Base-by-base conservation (phyloP, 2,797 vertebrate genomes). In the Cynodonichthys magdalenae region DNA sequence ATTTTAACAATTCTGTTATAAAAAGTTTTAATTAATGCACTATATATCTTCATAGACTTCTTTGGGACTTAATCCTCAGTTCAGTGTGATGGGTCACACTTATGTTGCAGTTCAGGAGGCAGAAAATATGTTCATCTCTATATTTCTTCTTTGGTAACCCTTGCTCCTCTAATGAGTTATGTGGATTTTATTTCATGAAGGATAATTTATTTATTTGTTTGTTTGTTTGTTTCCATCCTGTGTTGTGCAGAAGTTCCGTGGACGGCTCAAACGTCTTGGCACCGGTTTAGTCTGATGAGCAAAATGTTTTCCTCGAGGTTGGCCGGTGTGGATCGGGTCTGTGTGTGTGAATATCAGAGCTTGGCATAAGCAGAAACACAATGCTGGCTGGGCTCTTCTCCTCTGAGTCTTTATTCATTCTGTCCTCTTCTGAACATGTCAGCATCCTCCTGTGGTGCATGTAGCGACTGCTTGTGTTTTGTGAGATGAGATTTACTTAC, bases 211-310 rank as follows among this genome's bases (percentile, higher is more conserved):
- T 63, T 20, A n/a, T n/a, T n/a, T n/a, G n/a, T n/a, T n/a, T n/a
- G n/a, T n/a, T n/a, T 47, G n/a, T 47, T 1, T 39, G 36, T 52
- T 45, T 41, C 61, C 62, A 66, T 36, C 27, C 59, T 66, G 17
- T 63, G 55, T 58, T 66, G 66, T 72, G 29, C 53, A 39, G 68
- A 52, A 55, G 69, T 59, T 59, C 75, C 75, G 61, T 77, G 59
- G 60, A 48, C 47, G 73, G 64, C 80, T 87, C 57, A 71, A 72
- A 76, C 79, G 59, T 75, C 58, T 76, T 80, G 81, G 66, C 62
- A 48, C 10, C 63, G 63, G 54, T 50, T 65, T 4, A 44, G 47
- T 76, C 75, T 77, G 29, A 55, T 20, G 11, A 57, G 73, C 54
- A 64, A 84, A 51, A 49, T 69, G 63, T 53, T 42, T 42, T 68